Conservation (phyloP, 1,140 invertebrate genomes). For the Dreissena rostriformis region DNA sequence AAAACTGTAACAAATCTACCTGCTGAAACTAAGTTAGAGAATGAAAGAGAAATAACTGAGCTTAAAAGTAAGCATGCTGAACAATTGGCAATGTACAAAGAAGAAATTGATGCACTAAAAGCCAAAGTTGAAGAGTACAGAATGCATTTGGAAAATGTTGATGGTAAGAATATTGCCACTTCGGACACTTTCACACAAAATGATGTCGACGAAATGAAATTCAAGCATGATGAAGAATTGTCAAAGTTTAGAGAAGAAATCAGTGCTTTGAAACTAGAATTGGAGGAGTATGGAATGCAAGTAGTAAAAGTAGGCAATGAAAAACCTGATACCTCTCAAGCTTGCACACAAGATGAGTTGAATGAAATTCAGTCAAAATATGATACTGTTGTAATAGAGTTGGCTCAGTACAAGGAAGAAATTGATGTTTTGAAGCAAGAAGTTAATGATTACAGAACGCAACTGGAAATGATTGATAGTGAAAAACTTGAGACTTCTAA, state of each 20-base stretch:
- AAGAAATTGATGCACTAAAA: slow-evolving; percentile 32
- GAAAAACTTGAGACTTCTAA: neutral
- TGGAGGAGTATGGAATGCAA: neutral
- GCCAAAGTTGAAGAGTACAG: neutral
- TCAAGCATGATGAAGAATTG: slow-evolving; percentile 38
- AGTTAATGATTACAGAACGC: neutral
- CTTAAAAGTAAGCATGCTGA: slow-evolving; percentile 41
- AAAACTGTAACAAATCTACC: neutral
- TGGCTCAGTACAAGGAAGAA: neutral
- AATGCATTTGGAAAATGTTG: neutral
- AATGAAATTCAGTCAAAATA: neutral
- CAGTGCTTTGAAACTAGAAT: neutral
- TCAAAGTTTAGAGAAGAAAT: neutral
- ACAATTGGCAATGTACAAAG: slow-evolving; percentile 18
- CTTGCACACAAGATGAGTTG: neutral
- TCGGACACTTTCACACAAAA: slow-evolving; percentile 27
- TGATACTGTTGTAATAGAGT: neutral
- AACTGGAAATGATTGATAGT: neutral
- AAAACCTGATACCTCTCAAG: neutral
- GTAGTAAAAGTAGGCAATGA: neutral
- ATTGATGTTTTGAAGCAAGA: slow-evolving; percentile 13
- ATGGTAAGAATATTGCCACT: neutral
- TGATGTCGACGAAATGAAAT: slow-evolving; percentile 11
- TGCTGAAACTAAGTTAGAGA: neutral
- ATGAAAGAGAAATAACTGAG: neutral